Percentiles rank a stretch among this genome's conserved stretches.
Conservation (phyloP, 2,797 vertebrate genomes). For the Sciurus vulgaris region DNA sequence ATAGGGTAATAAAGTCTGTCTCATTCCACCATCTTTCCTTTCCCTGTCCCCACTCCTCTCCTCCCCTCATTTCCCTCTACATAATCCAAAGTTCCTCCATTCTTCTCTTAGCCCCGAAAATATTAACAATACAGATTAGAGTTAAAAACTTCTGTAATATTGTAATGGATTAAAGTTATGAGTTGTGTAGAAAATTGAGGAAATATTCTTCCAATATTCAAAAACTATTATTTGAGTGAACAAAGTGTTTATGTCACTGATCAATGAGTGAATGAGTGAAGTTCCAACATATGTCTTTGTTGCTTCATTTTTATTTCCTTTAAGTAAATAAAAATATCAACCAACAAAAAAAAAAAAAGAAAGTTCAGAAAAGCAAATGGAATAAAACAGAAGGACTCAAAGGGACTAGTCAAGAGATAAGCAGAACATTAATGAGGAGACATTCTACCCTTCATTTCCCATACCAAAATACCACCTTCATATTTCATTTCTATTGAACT, state of each 20-base stretch:
- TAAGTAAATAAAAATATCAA: conserved; percentile 35
- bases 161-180: not conserved
- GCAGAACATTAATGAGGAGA: not conserved
- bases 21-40: no score
- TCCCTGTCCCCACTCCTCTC: no score
- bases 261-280: not conserved
- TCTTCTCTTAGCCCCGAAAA: not conserved
- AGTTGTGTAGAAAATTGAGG: not conserved
- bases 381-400: not conserved
- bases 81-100: no score
- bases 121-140: conserved; percentile 34
- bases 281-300: not conserved
- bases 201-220: conserved; percentile 9
- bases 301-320: conserved; percentile 32
- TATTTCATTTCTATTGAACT: no score
- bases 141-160: conserved; percentile 35
- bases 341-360: no score
- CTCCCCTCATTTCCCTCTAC: no score
- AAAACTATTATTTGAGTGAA: conserved; percentile 40
- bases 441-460: conserved; percentile 42
- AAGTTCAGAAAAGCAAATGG: conserved; percentile 11
- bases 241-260: not conserved
- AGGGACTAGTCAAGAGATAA: not conserved
- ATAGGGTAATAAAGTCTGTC: no score
- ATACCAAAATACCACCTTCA: not conserved